Base-by-base conservation (phyloP, 1,140 invertebrate species). In the Cherax destructor region DNA sequence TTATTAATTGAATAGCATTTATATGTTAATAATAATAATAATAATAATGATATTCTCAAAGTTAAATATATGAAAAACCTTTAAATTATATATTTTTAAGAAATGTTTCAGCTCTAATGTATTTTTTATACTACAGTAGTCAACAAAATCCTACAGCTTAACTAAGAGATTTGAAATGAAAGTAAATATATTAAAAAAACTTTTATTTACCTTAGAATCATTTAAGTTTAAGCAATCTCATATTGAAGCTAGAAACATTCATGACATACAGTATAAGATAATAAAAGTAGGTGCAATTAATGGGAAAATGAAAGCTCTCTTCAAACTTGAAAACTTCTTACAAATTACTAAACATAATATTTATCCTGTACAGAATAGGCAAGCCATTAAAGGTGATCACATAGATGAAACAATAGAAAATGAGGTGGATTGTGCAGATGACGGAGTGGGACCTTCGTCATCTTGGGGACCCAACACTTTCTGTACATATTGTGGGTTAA, bases 401-500 rank as follows among this genome's bases (percentile, higher is more conserved):
- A 91, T 91, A 56, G 88, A 91, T 56, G 88, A 91, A n/a, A 91
- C 80, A 79, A 83, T 91, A 47, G 88, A 85, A 24, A 84, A 91
- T 24, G 88, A 85, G n/a, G 88, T 47, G 41, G 88, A 91, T 61
- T 89, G 87, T 47, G 87, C 87, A 13, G 88, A 90, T n/a, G 88
- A 91, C 18, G 83, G 88, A 5, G 88, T 79, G 5, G 88, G 88
- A 2, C 88, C 88, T 49, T 91, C 88, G n/a, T 91, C 88, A 30
- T 91, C 88, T 80, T 91, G 88, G 16, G 88, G 88, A 1, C 88
- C 88, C 50, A 91, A 72, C 10, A 91, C 88, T 95, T 97, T 97
- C 93, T 97, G 96, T 76, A 97, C 96, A 95, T 96, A 98, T 94
- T 98, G 96, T 41, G 98, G 97, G 94, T 98, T 98, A 6, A 98